Conservation (phyloP, 2,113 vertebrate species). For the Phyllopteryx taeniolatus region DNA sequence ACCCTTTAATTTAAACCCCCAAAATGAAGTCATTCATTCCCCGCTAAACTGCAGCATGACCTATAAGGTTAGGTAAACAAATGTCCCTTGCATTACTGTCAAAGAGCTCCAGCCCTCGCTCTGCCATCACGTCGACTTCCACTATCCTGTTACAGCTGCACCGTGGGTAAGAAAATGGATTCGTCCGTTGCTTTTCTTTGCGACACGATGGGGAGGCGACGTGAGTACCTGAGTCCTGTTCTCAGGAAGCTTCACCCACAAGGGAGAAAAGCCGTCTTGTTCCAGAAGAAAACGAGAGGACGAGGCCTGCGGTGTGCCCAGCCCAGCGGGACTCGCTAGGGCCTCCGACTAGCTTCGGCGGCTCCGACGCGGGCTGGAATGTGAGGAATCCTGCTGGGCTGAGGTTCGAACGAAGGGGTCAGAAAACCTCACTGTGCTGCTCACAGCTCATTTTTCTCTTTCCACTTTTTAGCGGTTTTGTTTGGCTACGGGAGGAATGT, state of each 20-base stretch:
- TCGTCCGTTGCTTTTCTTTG: slow-evolving; percentile 34
- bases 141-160: slow-evolving; percentile 59
- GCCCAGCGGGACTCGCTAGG: slow-evolving; percentile 60
- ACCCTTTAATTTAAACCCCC: slow-evolving; percentile 74
- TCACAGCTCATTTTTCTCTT: slow-evolving; percentile 47
- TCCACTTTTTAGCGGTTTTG: slow-evolving; percentile 32
- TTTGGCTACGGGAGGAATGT: slow-evolving; percentile 48
- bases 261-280: slow-evolving; percentile 46
- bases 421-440: slow-evolving; percentile 61
- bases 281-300: slow-evolving; percentile 39
- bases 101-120: slow-evolving; percentile 62
- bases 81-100: slow-evolving; percentile 68
- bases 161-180: slow-evolving; percentile 28
- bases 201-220: slow-evolving; percentile 40
- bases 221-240: slow-evolving; percentile 58
- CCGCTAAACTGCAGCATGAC: slow-evolving; percentile 62
- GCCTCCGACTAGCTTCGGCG: slow-evolving; percentile 66
- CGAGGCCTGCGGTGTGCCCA: slow-evolving; percentile 45
- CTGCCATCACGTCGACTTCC: slow-evolving; percentile 61
- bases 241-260: slow-evolving; percentile 54
- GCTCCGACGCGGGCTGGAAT: slow-evolving; percentile 69
- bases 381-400: slow-evolving; percentile 68
- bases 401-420: slow-evolving; percentile 65
- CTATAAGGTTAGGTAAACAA: slow-evolving; percentile 73
- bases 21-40: slow-evolving; percentile 76